Conservation (phyloP, 2,113 vertebrate species). For the Papio anubis region DNA sequence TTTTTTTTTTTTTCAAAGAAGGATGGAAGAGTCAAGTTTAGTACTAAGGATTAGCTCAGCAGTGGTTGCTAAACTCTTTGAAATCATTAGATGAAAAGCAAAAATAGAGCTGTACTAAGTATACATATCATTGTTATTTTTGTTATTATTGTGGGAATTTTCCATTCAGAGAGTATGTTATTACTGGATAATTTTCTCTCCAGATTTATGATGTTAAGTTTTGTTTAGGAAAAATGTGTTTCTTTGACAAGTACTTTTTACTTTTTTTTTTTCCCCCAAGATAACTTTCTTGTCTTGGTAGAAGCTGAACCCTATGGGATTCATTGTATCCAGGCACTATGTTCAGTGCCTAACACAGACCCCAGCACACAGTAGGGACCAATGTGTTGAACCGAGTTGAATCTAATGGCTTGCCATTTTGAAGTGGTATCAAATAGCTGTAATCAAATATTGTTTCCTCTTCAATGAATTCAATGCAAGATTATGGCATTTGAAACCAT, state of each 20-base stretch:
- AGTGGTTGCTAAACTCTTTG: slow-evolving; percentile 59
- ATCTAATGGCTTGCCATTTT: not conserved
- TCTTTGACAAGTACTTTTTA: slow-evolving; percentile 20
- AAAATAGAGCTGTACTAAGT: slow-evolving; percentile 3
- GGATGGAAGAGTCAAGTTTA: slow-evolving; percentile 37
- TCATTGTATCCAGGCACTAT: not conserved
- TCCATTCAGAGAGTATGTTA: slow-evolving; percentile 2
- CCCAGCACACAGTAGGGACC: not conserved
- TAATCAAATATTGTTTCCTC: not conserved
- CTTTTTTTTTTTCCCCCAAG: not conserved
- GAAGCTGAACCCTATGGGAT: not conserved
- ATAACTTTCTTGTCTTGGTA: not conserved
- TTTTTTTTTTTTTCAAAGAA: not conserved
- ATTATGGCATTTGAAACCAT: not conserved
- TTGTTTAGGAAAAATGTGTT: not conserved
- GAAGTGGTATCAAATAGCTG: not conserved
- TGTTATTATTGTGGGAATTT: slow-evolving; percentile 46
- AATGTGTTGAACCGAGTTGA: not conserved
- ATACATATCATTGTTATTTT: slow-evolving; percentile 29
- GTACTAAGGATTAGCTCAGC: slow-evolving; percentile 48
- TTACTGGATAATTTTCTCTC: slow-evolving; percentile 23
- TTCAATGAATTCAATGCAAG: not conserved
- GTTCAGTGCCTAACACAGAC: not conserved
- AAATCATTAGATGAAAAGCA: slow-evolving; percentile 58
- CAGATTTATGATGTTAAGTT: slow-evolving; percentile 26